These are phyloP conservation scores for Oncorhynchus clarkii DNA, from an alignment of 2,113 vertebrate species.

Conservation along the genomic window DNA sequence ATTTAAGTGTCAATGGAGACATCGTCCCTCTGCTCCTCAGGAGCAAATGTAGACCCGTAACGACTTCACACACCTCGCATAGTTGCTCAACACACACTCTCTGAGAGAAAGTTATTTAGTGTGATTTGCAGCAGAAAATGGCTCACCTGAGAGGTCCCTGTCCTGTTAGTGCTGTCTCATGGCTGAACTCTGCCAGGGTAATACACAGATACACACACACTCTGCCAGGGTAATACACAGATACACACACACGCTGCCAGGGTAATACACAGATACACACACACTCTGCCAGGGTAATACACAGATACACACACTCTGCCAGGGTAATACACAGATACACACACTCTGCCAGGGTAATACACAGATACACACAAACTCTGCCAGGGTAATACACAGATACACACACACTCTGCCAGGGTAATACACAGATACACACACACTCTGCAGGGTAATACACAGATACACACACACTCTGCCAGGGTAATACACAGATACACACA, in stretches of 20 bases:
- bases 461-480: conserved; percentile 51
- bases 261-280: conserved; percentile 60
- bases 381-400: conserved; percentile 63
- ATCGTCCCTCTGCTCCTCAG: conserved; percentile 41
- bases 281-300: conserved; percentile 62
- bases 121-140: conserved; percentile 69
- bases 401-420: conserved; percentile 56
- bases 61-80: conserved; percentile 16
- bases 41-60: conserved; percentile 48
- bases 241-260: conserved; percentile 54
- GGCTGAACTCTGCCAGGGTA: conserved; percentile 61
- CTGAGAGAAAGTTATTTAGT: conserved; percentile 18
- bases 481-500: conserved; percentile 57
- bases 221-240: conserved; percentile 63
- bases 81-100: conserved; percentile 34
- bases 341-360: conserved; percentile 62
- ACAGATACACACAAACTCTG: conserved; percentile 52
- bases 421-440: conserved; percentile 53
- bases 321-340: conserved; percentile 62
- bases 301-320: conserved; percentile 55
- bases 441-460: conserved; percentile 64
- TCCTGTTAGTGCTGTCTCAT: conserved; percentile 65
- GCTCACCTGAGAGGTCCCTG: conserved; percentile 65
- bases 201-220: conserved; percentile 54
- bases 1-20: conserved; percentile 61